These are phyloP conservation scores for Chymomyza costata DNA, from an alignment of 1,140 invertebrate species.

Conservation along the genomic window DNA sequence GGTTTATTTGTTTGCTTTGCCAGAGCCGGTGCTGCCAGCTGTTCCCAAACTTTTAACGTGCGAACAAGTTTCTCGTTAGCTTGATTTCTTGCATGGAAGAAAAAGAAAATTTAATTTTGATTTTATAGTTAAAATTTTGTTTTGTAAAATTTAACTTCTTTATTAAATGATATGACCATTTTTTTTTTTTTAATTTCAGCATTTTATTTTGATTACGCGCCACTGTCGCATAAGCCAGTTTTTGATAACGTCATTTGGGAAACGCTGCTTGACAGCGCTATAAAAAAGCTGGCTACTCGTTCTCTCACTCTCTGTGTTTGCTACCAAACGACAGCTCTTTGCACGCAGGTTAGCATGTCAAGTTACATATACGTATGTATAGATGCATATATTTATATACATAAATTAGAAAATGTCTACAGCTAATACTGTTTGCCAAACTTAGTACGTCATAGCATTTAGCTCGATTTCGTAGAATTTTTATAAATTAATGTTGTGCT, in stretches of 20 bases:
- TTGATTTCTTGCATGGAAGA: too few species aligned
- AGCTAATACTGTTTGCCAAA: slow-evolving; percentile 4
- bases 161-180: too few species aligned
- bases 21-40: slow-evolving; percentile 9
- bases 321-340: neutral
- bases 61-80: slow-evolving; percentile 28
- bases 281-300: slow-evolving; percentile 6
- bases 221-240: too few species aligned
- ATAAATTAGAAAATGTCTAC: too few species aligned
- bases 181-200: too few species aligned
- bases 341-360: slow-evolving; percentile 28
- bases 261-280: neutral
- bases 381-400: too few species aligned
- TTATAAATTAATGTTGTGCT: slow-evolving; percentile 15
- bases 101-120: too few species aligned
- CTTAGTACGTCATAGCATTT: slow-evolving; percentile 23
- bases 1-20: slow-evolving; percentile 32
- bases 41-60: slow-evolving; percentile 20
- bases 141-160: too few species aligned
- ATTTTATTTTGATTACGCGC: too few species aligned
- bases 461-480: slow-evolving; percentile 23
- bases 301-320: neutral
- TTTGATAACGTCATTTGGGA: too few species aligned
- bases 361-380: slow-evolving; percentile 6
- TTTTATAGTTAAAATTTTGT: too few species aligned